Evolutionary conservation across 2,113 vertebrate genomes (phyloP), one percentile per base, ranked within the genome.

Genomic region (Rynchops niger): DNA sequence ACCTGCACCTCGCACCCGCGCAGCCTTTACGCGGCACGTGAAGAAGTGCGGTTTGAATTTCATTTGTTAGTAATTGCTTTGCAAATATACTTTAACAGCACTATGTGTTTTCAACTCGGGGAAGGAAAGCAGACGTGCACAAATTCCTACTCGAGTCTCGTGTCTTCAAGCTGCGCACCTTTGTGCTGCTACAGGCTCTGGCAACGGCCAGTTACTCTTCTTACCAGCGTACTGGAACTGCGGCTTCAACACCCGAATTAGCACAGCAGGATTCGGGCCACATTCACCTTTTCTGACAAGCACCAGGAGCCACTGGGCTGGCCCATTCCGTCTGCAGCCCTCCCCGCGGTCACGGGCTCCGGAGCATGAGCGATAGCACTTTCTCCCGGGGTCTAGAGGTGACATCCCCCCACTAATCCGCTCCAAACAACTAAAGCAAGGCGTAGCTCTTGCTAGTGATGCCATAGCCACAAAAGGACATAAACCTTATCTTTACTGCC

Each of bases 81-180:
- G 55, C 61, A 40, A 23, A 43, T 12, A 0, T 5, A 11, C 30
- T 32, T 6, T 7, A 62, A 7, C 47, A 49, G 76, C 32, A 29
- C 8, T 6, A 3, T 1, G 5, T 2, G 3, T 25, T n/a, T 55
- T 21, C 81, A 56, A 32, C 26, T 52, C 1, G 0, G 22, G 22
- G 13, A 42, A 29, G 47, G 7, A 65, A 73, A 79, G 40, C 15
- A 8, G 21, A 14, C 0, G 3, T 4, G 74, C 47, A 59, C 7
- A 23, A 50, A 50, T 30, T 22, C 32, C 5, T 2, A 12, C 29
- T 15, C 2, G 1, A 25, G 17, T 7, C 73, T 34, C 1, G 8
- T 5, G 26, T 4, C 47, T 36, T 15, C 13, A 5, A 7, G 47
- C 32, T 65, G n/a, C 43, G 29, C 70, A 49, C 53, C 43, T 55